These are phyloP conservation scores for Clarias magur DNA, from an alignment of 2,113 vertebrate genomes.

Conservation along the genomic window DNA sequence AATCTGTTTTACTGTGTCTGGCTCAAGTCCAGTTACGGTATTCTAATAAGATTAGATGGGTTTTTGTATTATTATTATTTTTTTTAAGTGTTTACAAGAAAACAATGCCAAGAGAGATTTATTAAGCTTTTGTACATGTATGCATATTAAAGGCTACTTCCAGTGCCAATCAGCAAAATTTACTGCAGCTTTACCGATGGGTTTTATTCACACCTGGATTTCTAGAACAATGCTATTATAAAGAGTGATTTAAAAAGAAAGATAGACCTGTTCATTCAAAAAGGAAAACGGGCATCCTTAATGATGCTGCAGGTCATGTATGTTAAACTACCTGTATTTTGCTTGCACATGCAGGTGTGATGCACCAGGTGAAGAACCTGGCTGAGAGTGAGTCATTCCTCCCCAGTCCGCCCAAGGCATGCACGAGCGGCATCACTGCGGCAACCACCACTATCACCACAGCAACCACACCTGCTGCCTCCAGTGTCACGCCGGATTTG, in stretches of 20 bases:
- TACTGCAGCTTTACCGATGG: not conserved
- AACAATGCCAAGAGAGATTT: not conserved
- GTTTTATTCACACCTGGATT: not conserved
- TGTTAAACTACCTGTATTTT: not conserved
- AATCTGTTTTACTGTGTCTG: not conserved
- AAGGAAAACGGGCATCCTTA: not conserved
- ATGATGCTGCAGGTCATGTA: not conserved
- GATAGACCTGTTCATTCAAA: not conserved
- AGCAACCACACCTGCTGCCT: slow-evolving; percentile 83
- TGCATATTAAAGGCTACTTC: not conserved
- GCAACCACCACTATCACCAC: slow-evolving; percentile 85
- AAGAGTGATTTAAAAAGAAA: not conserved
- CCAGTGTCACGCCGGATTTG: slow-evolving; percentile 84
- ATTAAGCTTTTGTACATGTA: not conserved
- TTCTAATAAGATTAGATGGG: not conserved
- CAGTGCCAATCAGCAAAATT: not conserved
- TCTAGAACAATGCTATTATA: no score
- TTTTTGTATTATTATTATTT: no score
- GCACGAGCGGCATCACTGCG: slow-evolving; percentile 88
- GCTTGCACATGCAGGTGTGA: slow-evolving; percentile 83
- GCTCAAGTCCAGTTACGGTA: not conserved
- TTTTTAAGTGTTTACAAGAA: not conserved
- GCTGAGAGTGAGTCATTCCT: slow-evolving; percentile 92
- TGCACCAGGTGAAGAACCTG: slow-evolving; percentile 98
- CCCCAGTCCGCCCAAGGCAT: slow-evolving; percentile 92